phyloP scores from a whole-genome alignment of 2,888 invertebrate species.

The Aleiodes leptofemur region DNA sequence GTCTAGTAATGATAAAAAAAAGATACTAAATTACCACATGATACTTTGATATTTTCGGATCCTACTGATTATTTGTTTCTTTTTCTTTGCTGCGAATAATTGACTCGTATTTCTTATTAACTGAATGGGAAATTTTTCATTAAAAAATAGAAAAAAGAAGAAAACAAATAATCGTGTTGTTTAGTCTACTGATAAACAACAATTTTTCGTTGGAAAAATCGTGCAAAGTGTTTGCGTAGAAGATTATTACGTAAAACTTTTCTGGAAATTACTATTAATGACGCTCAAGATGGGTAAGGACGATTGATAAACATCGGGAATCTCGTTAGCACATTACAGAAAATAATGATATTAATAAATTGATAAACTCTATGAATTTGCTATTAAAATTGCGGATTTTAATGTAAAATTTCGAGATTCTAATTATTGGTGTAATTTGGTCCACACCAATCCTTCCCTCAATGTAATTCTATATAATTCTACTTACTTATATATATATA shows the following conservation, averaged over 20 bases:
- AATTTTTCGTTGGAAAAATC: slow-evolving; percentile 19
- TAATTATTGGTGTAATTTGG: slow-evolving; percentile 21
- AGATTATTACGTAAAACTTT: slow-evolving; percentile 10
- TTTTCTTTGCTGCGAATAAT: neutral
- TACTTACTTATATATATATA: slow-evolving; percentile 54
- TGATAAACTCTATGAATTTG: too few species aligned
- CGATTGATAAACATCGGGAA: slow-evolving; percentile 27
- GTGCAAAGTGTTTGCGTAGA: neutral
- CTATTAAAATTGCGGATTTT: too few species aligned
- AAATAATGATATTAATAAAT: neutral
- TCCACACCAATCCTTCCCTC: slow-evolving; percentile 42
- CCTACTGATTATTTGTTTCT: neutral
- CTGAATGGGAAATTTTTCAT: slow-evolving; percentile 8
- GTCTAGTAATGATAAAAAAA: neutral
- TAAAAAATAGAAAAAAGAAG: neutral
- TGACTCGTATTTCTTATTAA: neutral
- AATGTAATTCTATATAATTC: slow-evolving; percentile 56
- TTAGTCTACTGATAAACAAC: slow-evolving; percentile 16
- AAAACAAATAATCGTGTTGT: neutral
- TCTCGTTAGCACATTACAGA: slow-evolving; percentile 9
- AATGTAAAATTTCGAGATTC: too few species aligned
- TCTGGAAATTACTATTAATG: slow-evolving; percentile 18
- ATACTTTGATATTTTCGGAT: neutral
- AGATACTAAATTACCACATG: slow-evolving; percentile 1
- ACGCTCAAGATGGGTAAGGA: slow-evolving; percentile 45